These are phyloP conservation scores for Aplodontia rufa DNA, from an alignment of 2,113 vertebrate genomes.

Conservation along the genomic window DNA sequence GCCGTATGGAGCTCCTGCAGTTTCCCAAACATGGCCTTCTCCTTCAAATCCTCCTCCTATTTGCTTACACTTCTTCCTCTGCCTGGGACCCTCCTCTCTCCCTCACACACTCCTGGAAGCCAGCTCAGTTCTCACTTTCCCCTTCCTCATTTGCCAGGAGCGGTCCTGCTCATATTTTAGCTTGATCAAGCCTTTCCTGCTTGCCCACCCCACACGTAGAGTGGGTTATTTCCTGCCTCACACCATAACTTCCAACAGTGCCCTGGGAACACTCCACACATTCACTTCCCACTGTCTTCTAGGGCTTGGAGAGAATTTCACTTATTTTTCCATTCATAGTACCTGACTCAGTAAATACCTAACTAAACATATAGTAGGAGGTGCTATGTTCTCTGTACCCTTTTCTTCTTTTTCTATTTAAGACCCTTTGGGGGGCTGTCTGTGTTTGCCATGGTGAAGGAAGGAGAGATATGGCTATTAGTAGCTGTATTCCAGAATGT, in stretches of 20 bases:
- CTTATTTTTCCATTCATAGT: neutral
- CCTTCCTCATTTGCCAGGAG: neutral
- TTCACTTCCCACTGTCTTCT: neutral
- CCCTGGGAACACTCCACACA: no score
- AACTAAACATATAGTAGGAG: neutral
- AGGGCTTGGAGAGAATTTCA: neutral
- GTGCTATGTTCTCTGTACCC: rapidly evolving
- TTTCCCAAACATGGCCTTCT: neutral
- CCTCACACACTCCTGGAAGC: neutral
- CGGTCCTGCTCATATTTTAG: neutral
- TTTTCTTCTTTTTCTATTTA: neutral
- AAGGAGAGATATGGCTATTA: neutral
- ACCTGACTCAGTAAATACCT: neutral
- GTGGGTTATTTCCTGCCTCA: neutral
- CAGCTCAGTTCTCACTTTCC: neutral
- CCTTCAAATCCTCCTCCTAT: neutral
- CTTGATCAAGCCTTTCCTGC: neutral
- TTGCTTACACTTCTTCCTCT: neutral
- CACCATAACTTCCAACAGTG: neutral
- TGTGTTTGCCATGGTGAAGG: neutral
- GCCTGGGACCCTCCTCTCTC: neutral
- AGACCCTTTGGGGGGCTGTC: no score
- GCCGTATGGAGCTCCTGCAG: neutral
- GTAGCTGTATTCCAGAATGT: neutral
- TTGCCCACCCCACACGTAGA: neutral